A percentile compares a stretch with the other conserved stretches of the same genome.
Conservation (phyloP, 2,113 vertebrate genomes). For the Pampusana beccarii region DNA sequence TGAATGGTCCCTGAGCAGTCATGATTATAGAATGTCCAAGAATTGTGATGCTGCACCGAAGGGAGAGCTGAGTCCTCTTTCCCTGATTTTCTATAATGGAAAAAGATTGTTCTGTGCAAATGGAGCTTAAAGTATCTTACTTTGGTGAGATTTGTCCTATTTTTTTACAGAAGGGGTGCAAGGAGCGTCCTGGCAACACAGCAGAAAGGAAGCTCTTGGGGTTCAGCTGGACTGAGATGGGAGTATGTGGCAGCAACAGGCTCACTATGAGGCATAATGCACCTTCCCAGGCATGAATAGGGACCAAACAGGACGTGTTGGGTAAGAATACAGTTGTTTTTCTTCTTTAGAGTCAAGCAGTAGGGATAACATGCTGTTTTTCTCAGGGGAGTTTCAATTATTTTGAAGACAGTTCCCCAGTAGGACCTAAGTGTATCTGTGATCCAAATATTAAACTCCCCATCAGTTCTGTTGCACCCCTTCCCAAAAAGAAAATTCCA, state of each 20-base stretch:
- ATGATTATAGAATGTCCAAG: background rate
- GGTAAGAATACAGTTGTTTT: background rate
- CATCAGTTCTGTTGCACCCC: background rate
- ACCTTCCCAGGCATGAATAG: background rate
- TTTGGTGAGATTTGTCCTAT: background rate
- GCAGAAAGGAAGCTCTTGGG: background rate
- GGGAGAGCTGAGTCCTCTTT: background rate
- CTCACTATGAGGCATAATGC: background rate
- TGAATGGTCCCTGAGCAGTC: background rate
- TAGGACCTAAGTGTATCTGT: background rate
- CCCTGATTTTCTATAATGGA: background rate
- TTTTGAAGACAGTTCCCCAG: background rate
- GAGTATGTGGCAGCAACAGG: background rate
- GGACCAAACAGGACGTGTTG: fast-evolving
- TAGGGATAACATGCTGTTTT: background rate
- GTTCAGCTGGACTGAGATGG: background rate
- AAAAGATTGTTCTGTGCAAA: background rate
- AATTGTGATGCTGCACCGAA: background rate
- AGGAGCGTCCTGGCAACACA: background rate
- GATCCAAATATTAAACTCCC: background rate
- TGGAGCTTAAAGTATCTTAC: background rate
- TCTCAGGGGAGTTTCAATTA: background rate
- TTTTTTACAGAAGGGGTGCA: background rate
- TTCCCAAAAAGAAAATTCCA: background rate
- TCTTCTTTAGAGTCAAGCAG: background rate